Percentiles rank a stretch among this genome's conserved stretches.
Evolutionary conservation across 2,888 invertebrate genomes (phyloP).

Genomic region (Microctonus hyperodae): DNA sequence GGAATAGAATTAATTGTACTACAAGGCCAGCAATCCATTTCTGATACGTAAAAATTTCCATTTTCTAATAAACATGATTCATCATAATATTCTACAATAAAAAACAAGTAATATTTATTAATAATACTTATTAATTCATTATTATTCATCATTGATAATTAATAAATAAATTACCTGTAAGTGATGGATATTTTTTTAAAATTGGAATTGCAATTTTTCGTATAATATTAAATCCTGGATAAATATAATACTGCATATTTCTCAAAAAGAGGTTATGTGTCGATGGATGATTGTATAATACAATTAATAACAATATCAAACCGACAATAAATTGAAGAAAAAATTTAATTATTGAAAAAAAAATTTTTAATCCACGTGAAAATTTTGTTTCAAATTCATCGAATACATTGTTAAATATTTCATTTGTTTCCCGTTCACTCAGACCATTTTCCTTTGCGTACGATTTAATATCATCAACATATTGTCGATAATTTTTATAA

Average conservation of each 20-base stretch:
- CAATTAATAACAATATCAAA: constrained; percentile 60
- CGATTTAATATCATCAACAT: constrained; percentile 68
- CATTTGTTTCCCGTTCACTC: constrained; percentile 70
- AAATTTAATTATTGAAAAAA: constrained; percentile 40
- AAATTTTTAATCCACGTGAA: constrained; percentile 32
- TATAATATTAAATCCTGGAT: constrained; percentile 79
- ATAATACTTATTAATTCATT: constrained; percentile 14
- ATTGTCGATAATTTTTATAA: constrained; percentile 63
- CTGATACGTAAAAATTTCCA: constrained; percentile 81
- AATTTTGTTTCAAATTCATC: constrained; percentile 58
- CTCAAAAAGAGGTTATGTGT: constrained; percentile 73
- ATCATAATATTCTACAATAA: constrained; percentile 76
- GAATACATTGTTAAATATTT: constrained; percentile 69
- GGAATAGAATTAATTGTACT: constrained; percentile 73
- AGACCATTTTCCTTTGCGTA: constrained; percentile 70
- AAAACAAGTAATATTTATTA: constrained; percentile 32
- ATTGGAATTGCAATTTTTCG: constrained; percentile 80
- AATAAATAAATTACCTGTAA: constrained; percentile 69
- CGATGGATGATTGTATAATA: constrained; percentile 68
- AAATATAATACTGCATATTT: constrained; percentile 81
- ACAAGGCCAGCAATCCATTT: constrained; percentile 88
- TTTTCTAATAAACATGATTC: constrained; percentile 85
- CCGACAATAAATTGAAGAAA: constrained; percentile 52
- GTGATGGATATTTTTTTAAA: constrained; percentile 74
- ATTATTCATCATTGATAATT: constrained; percentile 7